Evolutionary conservation across 2,113 vertebrate genomes (phyloP).

Genomic region (Asarcornis scutulata): DNA sequence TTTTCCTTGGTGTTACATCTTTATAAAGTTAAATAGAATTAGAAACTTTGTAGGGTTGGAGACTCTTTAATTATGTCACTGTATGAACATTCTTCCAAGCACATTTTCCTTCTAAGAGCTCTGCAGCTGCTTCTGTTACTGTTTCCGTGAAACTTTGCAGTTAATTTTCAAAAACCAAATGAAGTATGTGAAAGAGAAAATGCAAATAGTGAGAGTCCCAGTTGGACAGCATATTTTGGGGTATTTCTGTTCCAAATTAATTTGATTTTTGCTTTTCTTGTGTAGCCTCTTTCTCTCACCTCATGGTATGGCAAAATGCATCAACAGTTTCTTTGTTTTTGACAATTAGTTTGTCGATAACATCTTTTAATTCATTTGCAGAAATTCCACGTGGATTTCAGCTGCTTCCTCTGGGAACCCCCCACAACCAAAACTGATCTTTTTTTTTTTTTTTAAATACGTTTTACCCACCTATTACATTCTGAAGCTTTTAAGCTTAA

Average conservation of each 20-base stretch:
- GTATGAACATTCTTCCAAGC: neutral
- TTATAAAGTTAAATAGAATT: neutral
- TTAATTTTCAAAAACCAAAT: neutral
- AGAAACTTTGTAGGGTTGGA: rapidly evolving
- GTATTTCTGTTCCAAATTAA: neutral
- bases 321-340: neutral
- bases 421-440: neutral
- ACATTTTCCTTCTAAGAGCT: neutral
- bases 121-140: neutral
- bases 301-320: neutral
- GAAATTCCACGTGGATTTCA: neutral
- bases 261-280: neutral
- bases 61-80: neutral
- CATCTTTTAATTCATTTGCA: neutral
- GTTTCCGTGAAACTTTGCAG: neutral
- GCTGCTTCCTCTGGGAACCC: neutral
- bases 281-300: neutral
- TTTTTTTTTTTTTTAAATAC: neutral
- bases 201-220: neutral
- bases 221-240: neutral
- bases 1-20: neutral
- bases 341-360: too few species aligned
- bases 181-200: neutral
- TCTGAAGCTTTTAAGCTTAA: neutral
- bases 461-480: neutral